These are phyloP conservation scores for Distichodus sexfasciatus DNA, from an alignment of 2,797 vertebrate species.

Conservation along the genomic window DNA sequence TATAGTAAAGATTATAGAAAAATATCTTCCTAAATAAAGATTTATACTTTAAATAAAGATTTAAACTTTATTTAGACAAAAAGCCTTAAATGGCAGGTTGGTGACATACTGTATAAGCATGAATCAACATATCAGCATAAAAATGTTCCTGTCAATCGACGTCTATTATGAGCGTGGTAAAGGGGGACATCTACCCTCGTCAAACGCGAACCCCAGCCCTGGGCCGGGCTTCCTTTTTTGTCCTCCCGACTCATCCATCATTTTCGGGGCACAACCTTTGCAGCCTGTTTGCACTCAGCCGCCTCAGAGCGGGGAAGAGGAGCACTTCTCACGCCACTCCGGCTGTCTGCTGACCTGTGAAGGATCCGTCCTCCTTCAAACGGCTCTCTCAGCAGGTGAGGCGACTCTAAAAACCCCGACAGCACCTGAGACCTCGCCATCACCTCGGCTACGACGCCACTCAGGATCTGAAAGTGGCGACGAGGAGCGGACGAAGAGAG, in stretches of 20 bases:
- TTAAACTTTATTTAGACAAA: too few relatives aligned
- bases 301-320: conserved; percentile 2
- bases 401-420: conserved; percentile 25
- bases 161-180: too few relatives aligned
- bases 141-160: too few relatives aligned
- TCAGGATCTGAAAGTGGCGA: conserved; percentile 15
- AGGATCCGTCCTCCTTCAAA: conserved; percentile 12
- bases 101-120: too few relatives aligned
- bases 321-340: background rate
- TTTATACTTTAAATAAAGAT: too few relatives aligned
- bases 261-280: conserved; percentile 34
- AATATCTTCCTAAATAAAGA: too few relatives aligned
- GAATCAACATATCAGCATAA: too few relatives aligned
- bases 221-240: background rate
- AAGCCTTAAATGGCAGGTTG: too few relatives aligned
- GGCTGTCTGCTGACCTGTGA: conserved; percentile 25
- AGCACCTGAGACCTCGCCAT: conserved; percentile 9
- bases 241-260: background rate
- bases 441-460: background rate
- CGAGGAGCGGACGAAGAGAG: background rate
- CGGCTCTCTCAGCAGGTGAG: conserved; percentile 22
- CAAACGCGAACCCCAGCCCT: conserved; percentile 3
- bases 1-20: too few relatives aligned
- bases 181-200: conserved; percentile 2
- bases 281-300: conserved; percentile 30